A percentile compares a stretch with the other conserved stretches of the same genome.
These are phyloP conservation scores for Rhodeus uyekii DNA, from an alignment of 2,797 vertebrate genomes.

Conservation along the genomic window DNA sequence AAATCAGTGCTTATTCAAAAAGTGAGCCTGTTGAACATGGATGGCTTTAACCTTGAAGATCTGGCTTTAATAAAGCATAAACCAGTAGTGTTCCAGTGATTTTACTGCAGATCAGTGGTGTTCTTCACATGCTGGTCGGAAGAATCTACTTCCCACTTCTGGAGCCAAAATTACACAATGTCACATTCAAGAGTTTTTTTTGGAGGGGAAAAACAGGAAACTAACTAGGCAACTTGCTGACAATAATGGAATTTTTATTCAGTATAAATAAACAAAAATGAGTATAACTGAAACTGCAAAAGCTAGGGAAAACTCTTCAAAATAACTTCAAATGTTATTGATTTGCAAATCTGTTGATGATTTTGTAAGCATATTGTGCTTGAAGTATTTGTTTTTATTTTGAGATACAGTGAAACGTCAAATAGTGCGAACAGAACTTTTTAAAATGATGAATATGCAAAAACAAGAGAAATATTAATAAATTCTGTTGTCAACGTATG, in stretches of 20 bases:
- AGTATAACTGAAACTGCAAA: not conserved
- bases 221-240: slow-evolving; percentile 7
- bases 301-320: not conserved
- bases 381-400: too few relatives aligned
- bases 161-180: not conserved
- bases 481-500: not conserved
- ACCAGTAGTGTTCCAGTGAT: not conserved
- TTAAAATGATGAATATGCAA: not conserved
- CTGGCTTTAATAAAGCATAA: not conserved
- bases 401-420: too few relatives aligned
- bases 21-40: not conserved
- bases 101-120: not conserved
- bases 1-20: slow-evolving; percentile 14
- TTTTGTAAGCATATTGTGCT: too few relatives aligned
- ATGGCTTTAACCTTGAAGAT: not conserved
- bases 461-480: not conserved
- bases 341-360: not conserved
- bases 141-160: not conserved
- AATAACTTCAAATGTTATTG: not conserved
- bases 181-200: not conserved
- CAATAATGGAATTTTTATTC: slow-evolving; percentile 1
- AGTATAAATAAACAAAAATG: not conserved
- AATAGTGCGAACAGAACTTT: not conserved
- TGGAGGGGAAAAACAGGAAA: not conserved
- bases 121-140: not conserved